These are phyloP conservation scores for Pegoplata infirma DNA, from an alignment of 2,888 invertebrate genomes.

Conservation along the genomic window DNA sequence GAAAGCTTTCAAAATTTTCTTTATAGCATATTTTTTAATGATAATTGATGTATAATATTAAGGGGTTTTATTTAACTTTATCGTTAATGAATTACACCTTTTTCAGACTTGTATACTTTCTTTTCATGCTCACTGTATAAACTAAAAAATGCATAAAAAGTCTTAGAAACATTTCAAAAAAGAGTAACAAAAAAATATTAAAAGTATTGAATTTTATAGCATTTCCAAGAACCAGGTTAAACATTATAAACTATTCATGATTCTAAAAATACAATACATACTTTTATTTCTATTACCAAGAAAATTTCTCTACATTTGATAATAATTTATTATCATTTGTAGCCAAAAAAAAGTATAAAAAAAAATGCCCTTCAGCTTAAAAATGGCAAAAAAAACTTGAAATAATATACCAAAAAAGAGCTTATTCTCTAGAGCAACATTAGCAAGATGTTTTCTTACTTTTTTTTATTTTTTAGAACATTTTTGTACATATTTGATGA, in stretches of 20 bases:
- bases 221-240: constrained; percentile 3
- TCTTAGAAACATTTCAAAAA: too few relatives aligned
- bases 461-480: constrained; percentile 22
- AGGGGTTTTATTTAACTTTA: too few relatives aligned
- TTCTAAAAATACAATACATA: background rate
- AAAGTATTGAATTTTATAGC: constrained; percentile 2
- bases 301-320: constrained; percentile 36
- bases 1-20: too few relatives aligned
- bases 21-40: too few relatives aligned
- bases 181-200: background rate
- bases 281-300: background rate
- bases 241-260: constrained; percentile 30
- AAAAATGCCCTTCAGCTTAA: constrained; percentile 37
- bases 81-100: too few relatives aligned
- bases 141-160: too few relatives aligned
- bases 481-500: constrained; percentile 54
- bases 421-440: constrained; percentile 55
- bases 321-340: constrained; percentile 57
- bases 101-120: too few relatives aligned
- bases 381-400: background rate
- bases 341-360: background rate
- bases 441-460: constrained; percentile 37
- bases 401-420: background rate
- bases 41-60: too few relatives aligned
- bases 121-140: too few relatives aligned